Evolutionary conservation across 1,140 invertebrate species (phyloP), one percentile per base, ranked within the genome.

Genomic region (Drosophila pseudoobscura): DNA sequence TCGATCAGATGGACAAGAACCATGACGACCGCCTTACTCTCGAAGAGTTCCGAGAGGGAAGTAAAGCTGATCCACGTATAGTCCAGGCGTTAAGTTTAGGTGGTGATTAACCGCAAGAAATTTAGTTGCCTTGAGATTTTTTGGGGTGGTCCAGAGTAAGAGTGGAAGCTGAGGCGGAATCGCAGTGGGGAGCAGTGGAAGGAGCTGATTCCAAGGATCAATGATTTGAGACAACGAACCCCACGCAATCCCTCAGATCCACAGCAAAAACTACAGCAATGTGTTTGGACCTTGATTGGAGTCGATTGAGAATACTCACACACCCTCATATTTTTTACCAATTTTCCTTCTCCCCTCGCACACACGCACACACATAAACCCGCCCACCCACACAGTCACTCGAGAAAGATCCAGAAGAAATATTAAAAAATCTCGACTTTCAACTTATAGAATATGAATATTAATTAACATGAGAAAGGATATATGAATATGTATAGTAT

Each of bases 1-100:
- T 99, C 92, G 97, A 98, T 92, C 97, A 98, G 91, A 98, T 99
- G 97, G 98, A 99, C 93, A 98, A 99, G 93, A 99, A 99, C 91
- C 97, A 98, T 92, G 98, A 99, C 92, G 98, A 85, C 51, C 80
- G 80, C 13, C 54, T 85, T 0, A 85, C 80, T 6, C 60, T 84
- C 8, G 98, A 99, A 87, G 98, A 99, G 92, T 99, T 99, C 92
- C 95, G 98, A 80, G 98, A 99, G 93, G 98, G 98, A 65, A 99
- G 98, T 91, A 99, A 99, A 93, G 97, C 97, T 46, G 98, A 99
- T 93, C 98, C 98, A 5, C 95, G 98, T 92, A 99, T 99, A 91
- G 98, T 99, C n/a, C 98, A 99, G 92, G 98, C 96, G 13, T 92
- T 97, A 46, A 96, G 96, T 24, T 93, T 97, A 72, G 96, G 96